Evolutionary conservation across 1,140 invertebrate species (phyloP).

Genomic region (Brachionus rotundiformis): DNA sequence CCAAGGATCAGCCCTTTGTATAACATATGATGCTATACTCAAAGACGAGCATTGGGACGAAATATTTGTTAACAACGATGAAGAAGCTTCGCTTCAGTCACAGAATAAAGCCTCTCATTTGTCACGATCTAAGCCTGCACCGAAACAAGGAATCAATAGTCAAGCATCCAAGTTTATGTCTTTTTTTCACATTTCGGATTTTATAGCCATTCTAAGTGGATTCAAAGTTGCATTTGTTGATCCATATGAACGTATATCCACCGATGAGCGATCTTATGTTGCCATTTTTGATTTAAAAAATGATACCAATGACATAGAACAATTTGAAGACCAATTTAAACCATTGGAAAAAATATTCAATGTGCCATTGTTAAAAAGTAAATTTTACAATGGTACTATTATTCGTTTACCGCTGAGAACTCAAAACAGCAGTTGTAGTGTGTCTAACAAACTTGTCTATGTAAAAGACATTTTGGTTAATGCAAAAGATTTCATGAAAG

Average conservation of each 20-base stretch:
- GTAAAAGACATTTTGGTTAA: conserved; percentile 39
- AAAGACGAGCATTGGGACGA: conserved; percentile 52
- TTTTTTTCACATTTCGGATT: conserved; percentile 53
- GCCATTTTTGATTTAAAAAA: conserved; percentile 51
- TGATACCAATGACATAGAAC: conserved; percentile 41
- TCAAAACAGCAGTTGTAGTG: conserved; percentile 27
- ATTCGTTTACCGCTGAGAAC: conserved; percentile 51
- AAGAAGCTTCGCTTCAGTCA: neutral
- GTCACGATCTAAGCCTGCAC: neutral
- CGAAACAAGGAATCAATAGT: neutral
- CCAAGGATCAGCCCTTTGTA: conserved; percentile 44
- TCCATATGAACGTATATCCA: conserved; percentile 41
- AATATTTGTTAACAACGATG: conserved; percentile 50
- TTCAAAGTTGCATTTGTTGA: conserved; percentile 46
- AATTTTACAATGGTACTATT: conserved; percentile 50
- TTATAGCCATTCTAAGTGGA: conserved; percentile 51
- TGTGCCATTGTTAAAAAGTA: conserved; percentile 26
- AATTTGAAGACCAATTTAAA: conserved; percentile 52
- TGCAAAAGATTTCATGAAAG: conserved; percentile 52
- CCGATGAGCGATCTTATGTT: conserved; percentile 43
- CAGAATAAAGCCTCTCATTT: neutral
- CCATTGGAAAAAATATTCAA: conserved; percentile 52
- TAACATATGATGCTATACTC: conserved; percentile 39
- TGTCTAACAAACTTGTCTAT: conserved; percentile 49
- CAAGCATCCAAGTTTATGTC: conserved; percentile 50